Conservation (phyloP, 2,113 vertebrate species). For the Dasyurus viverrinus region DNA sequence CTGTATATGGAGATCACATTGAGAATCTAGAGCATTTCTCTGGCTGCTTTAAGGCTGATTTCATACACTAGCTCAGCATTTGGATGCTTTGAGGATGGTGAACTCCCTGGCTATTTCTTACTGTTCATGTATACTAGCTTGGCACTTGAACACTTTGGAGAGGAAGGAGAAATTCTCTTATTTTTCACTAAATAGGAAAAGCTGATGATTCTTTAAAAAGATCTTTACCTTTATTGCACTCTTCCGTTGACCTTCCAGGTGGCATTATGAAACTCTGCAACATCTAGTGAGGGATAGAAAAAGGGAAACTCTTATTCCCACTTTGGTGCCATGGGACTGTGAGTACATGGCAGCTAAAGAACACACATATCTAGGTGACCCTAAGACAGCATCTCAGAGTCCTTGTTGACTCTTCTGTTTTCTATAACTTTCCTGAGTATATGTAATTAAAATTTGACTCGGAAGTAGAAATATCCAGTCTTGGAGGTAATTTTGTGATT, state of each 20-base stretch:
- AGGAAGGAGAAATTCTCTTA: neutral
- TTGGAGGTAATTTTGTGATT: neutral
- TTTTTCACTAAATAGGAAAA: neutral
- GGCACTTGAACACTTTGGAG: too few relatives aligned
- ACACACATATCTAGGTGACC: too few relatives aligned
- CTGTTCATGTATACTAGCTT: too few relatives aligned
- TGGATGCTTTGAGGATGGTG: neutral
- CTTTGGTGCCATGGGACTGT: too few relatives aligned
- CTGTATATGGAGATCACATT: neutral
- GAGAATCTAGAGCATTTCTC: neutral
- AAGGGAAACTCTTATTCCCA: neutral
- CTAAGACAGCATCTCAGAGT: too few relatives aligned
- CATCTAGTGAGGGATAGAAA: neutral
- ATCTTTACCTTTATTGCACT: neutral
- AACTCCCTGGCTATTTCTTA: too few relatives aligned
- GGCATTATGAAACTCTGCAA: neutral
- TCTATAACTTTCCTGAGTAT: too few relatives aligned
- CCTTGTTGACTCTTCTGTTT: neutral
- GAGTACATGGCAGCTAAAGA: too few relatives aligned
- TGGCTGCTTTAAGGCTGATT: neutral
- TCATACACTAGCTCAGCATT: neutral
- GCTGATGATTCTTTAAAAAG: neutral
- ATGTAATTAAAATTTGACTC: too few relatives aligned
- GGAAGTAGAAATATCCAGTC: neutral
- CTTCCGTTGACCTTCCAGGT: neutral